Percentiles rank a stretch among this genome's conserved stretches.
Conservation (phyloP, 2,888 invertebrate species). For the Microchrysa polita region DNA sequence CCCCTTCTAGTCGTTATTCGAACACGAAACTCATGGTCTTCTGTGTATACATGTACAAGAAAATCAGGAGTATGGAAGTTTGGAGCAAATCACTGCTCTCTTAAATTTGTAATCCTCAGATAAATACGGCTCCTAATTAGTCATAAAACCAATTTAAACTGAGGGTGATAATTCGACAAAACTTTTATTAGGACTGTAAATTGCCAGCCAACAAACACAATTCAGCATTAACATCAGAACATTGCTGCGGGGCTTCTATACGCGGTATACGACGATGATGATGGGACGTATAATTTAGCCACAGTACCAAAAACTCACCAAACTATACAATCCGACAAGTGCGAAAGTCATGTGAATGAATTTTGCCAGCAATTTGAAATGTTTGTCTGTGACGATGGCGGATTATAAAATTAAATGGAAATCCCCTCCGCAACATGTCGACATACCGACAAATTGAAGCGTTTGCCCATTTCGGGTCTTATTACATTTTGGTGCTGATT, state of each 20-base stretch:
- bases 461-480: neutral
- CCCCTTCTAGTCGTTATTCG: too few species aligned
- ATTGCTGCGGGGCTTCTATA: neutral
- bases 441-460: neutral
- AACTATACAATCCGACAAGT: neutral
- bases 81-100: neutral
- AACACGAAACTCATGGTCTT: too few species aligned
- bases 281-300: neutral
- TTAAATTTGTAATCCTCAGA: conserved; percentile 2
- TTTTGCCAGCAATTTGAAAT: neutral
- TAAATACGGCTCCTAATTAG: conserved; percentile 3
- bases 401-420: conserved; percentile 7
- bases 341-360: neutral
- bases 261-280: too few species aligned
- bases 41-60: neutral
- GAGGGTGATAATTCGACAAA: conserved; percentile 7
- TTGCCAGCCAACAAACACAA: neutral
- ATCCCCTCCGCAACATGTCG: neutral
- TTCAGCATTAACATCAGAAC: too few species aligned
- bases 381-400: conserved; percentile 1
- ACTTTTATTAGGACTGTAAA: conserved; percentile 6
- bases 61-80: too few species aligned
- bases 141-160: conserved; percentile 11
- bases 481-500: neutral
- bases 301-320: too few species aligned